These are phyloP conservation scores for Eulemur macaco DNA, from an alignment of 2,113 vertebrate genomes.

Conservation along the genomic window DNA sequence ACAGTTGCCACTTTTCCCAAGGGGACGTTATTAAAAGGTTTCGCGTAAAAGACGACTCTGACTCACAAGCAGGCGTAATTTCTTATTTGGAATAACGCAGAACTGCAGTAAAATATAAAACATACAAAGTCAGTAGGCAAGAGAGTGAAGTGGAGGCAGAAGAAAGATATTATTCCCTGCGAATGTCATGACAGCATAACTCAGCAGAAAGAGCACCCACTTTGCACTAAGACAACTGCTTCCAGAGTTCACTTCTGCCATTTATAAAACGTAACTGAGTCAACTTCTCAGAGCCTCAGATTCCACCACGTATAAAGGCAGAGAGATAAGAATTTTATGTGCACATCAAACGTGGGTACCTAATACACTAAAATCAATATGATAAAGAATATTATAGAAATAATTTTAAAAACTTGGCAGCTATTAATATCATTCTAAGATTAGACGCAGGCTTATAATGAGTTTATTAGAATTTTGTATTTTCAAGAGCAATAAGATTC, in stretches of 20 bases:
- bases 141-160: not conserved
- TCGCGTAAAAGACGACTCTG: not conserved
- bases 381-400: not conserved
- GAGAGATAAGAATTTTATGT: not conserved
- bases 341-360: not conserved
- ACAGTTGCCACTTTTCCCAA: not conserved
- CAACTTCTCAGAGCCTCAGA: not conserved
- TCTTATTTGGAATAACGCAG: not conserved
- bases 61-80: not conserved
- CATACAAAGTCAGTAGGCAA: not conserved
- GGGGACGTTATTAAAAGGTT: not conserved
- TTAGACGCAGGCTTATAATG: not conserved
- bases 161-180: not conserved
- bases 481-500: constrained; percentile 13
- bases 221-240: not conserved
- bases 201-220: not conserved
- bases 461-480: not conserved
- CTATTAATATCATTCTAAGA: not conserved
- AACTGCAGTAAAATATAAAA: not conserved
- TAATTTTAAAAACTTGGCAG: not conserved
- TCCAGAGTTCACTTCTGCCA: not conserved
- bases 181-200: not conserved
- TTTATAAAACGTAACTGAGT: not conserved
- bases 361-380: not conserved
- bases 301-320: not conserved